Base-by-base conservation (phyloP, 2,888 invertebrate genomes). In the Dolichomitus sp. region DNA sequence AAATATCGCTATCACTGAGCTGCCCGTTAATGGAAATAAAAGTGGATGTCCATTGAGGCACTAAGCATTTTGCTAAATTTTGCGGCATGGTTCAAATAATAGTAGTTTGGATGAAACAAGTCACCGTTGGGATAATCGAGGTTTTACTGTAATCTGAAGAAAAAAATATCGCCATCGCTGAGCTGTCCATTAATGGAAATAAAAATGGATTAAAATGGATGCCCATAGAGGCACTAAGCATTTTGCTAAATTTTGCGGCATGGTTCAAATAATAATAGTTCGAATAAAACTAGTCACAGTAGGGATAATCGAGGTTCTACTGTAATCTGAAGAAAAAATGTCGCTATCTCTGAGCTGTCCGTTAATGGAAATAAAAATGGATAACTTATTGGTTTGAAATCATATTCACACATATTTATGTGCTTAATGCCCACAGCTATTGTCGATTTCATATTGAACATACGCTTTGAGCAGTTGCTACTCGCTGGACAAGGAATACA, bases 401-500 rank as follows among this genome's bases (percentile, higher is more conserved):
- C 45, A 45, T 45, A n/a, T 45, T 45, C 9, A 9, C 19, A 50
- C 6, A n/a, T n/a, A 50, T 50, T 4, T 50, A 42, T 19, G 3
- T 6, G 11, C 19, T 52, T 19, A 19, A 23, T 52, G 19, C 19
- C 19, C 19, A 11, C 7, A 19, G 23, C 19, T 9, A 0, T 19
- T 52, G 19, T 23, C 50, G 2, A 52, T 52, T 19, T 52, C 11
- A 19, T 19, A 19, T 19, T 19, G 19, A 52, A 52, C 19, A 11
- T 3, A 2, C 11, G 6, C 54, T 12, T 23, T 54, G 54, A 54
- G 4, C 4, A 54, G 4, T 23, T 3, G 23, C 2, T 27, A 4
- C 14, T 27, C 27, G 54, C 14, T 37, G n/a, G 27, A 33, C 72
- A 23, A 27, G 37, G 30, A 42, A 42, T 30, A 59, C 72, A 27